A percentile compares a stretch with the other conserved stretches of the same genome.
These are phyloP conservation scores for Malacosoma neustria DNA, from an alignment of 2,888 invertebrate species.

Conservation along the genomic window DNA sequence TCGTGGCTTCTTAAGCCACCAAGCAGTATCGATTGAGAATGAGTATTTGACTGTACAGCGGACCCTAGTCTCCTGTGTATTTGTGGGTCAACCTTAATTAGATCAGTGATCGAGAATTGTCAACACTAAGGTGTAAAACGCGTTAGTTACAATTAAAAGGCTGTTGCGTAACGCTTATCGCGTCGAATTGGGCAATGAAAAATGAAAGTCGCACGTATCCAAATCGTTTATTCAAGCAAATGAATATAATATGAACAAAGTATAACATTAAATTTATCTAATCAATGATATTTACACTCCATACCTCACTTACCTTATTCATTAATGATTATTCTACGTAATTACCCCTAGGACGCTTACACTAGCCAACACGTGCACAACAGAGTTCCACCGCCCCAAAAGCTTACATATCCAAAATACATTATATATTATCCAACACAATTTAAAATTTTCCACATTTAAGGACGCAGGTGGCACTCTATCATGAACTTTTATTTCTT, in stretches of 20 bases:
- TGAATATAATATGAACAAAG: constrained; percentile 74
- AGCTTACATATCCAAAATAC: constrained; percentile 7
- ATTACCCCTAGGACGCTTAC: constrained; percentile 58
- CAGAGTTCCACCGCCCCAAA: constrained; percentile 28
- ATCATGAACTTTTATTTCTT: constrained; percentile 56
- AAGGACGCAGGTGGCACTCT: constrained; percentile 24
- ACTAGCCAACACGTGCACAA: constrained; percentile 53
- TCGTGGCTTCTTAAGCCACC: too few relatives aligned
- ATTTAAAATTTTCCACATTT: constrained; percentile 18
- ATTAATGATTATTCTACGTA: constrained; percentile 48
- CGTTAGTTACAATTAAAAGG: not conserved
- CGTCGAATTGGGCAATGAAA: constrained; percentile 7
- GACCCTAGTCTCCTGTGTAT: too few relatives aligned
- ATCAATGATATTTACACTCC: constrained; percentile 74
- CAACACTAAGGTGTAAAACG: not conserved
- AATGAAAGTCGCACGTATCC: constrained; percentile 56
- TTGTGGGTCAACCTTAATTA: too few relatives aligned
- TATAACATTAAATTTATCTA: constrained; percentile 75
- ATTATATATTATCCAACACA: constrained; percentile 20
- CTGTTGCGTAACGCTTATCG: constrained; percentile 3
- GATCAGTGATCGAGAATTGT: too few relatives aligned
- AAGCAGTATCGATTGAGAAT: too few relatives aligned
- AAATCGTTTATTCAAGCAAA: constrained; percentile 75
- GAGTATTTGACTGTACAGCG: too few relatives aligned
- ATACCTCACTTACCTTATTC: constrained; percentile 56